A percentile compares a stretch with the other conserved stretches of the same genome.
These are phyloP conservation scores for Gyps fulvus DNA, from an alignment of 2,113 vertebrate genomes.

Conservation along the genomic window DNA sequence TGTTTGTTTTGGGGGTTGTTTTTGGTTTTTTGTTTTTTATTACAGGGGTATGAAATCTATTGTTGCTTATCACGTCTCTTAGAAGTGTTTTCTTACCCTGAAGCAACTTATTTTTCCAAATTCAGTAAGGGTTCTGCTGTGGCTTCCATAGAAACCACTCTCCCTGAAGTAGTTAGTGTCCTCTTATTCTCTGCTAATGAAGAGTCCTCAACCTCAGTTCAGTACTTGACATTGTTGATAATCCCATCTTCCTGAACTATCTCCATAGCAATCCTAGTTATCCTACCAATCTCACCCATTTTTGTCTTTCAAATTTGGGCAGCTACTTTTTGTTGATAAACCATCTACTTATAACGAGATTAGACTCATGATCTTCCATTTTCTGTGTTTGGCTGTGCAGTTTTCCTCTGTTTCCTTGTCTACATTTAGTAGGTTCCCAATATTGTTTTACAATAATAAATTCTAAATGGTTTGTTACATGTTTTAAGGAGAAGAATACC, in stretches of 20 bases:
- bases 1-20: no score
- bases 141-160: neutral
- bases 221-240: neutral
- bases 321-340: neutral
- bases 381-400: neutral
- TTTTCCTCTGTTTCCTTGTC: neutral
- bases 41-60: neutral
- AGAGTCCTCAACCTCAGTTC: neutral
- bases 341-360: neutral
- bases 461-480: neutral
- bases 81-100: neutral
- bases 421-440: neutral
- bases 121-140: neutral
- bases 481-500: neutral
- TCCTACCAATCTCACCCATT: neutral
- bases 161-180: neutral
- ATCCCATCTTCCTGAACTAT: neutral
- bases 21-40: neutral
- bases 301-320: neutral
- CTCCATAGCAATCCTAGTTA: neutral
- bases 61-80: neutral
- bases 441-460: neutral
- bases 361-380: neutral
- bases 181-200: neutral
- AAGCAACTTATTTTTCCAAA: neutral